Conservation (phyloP, 2,797 vertebrate genomes). For the Brotula barbata region DNA sequence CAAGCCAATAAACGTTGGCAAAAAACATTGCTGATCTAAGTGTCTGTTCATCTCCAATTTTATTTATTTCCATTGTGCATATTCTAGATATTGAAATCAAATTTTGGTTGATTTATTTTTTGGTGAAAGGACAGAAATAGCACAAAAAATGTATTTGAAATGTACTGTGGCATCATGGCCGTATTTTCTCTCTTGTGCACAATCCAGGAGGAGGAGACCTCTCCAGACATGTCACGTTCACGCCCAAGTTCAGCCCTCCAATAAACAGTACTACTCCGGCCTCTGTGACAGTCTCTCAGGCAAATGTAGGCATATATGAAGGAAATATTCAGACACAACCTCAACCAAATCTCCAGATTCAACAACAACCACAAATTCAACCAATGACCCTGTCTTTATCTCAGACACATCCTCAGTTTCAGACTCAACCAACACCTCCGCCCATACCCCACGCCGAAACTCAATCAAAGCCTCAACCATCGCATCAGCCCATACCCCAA, state of each 20-base stretch:
- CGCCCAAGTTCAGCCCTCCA: slow-evolving; percentile 33
- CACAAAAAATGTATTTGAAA: slow-evolving; percentile 7
- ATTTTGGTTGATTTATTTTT: slow-evolving; percentile 27
- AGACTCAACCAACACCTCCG: slow-evolving; percentile 20
- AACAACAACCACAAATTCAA: background rate
- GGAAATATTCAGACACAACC: slow-evolving; percentile 9
- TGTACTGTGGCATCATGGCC: slow-evolving; percentile 54
- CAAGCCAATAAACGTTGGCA: slow-evolving; percentile 22
- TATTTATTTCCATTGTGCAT: slow-evolving; percentile 32
- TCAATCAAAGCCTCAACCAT: slow-evolving; percentile 1
- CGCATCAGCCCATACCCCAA: too few species aligned
- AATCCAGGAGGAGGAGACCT: slow-evolving; percentile 66
- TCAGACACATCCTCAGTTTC: slow-evolving; percentile 7
- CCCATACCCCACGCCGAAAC: slow-evolving; percentile 8
- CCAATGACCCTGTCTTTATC: background rate
- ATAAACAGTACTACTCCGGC: slow-evolving; percentile 29
- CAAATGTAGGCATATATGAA: slow-evolving; percentile 45
- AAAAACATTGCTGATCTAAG: slow-evolving; percentile 15
- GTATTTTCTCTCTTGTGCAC: slow-evolving; percentile 65
- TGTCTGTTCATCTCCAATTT: slow-evolving; percentile 27
- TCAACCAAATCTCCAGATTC: slow-evolving; percentile 5
- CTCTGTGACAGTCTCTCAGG: slow-evolving; percentile 23
- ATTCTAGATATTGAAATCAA: slow-evolving; percentile 24
- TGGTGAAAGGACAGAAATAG: slow-evolving; percentile 3
- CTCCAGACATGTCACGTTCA: slow-evolving; percentile 53